Evolutionary conservation across 2,113 vertebrate genomes (phyloP).

Genomic region (Periophthalmodon schlosseri): DNA sequence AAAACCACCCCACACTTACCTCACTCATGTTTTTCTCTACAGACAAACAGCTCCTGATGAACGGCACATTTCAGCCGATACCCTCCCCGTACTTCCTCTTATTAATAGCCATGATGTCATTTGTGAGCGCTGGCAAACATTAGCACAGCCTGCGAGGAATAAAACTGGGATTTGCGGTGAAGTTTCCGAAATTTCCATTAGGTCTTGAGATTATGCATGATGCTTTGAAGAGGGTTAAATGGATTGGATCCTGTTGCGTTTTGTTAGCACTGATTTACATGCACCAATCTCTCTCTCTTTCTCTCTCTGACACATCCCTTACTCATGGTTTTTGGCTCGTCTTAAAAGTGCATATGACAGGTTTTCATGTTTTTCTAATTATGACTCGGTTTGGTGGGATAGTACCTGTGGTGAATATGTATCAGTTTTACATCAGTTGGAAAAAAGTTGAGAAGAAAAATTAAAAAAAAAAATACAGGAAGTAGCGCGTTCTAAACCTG

Average conservation of each 20-base stretch:
- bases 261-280: constrained; percentile 61
- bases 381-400: too few relatives aligned
- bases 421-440: too few relatives aligned
- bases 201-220: constrained; percentile 8
- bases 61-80: background rate
- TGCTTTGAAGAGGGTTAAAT: constrained; percentile 34
- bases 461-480: too few relatives aligned
- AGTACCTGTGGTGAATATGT: too few relatives aligned
- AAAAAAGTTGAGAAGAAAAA: constrained; percentile 17
- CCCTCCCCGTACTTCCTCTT: background rate
- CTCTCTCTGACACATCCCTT: constrained; percentile 64
- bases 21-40: background rate
- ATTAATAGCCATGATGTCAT: background rate
- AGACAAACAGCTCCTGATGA: background rate
- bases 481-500: too few relatives aligned
- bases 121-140: constrained; percentile 8
- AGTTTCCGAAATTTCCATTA: constrained; percentile 23
- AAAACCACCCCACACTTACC: background rate
- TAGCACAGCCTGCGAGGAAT: constrained; percentile 12
- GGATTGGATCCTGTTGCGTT: constrained; percentile 46
- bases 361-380: too few relatives aligned
- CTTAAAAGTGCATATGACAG: constrained; percentile 44
- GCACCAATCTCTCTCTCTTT: constrained; percentile 34
- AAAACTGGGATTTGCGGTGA: constrained; percentile 15
- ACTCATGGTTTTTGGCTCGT: constrained; percentile 56